Percentiles rank a stretch among this genome's conserved stretches.
These are phyloP conservation scores for Lagopus leucura DNA, from an alignment of 2,113 vertebrate genomes.

Conservation along the genomic window DNA sequence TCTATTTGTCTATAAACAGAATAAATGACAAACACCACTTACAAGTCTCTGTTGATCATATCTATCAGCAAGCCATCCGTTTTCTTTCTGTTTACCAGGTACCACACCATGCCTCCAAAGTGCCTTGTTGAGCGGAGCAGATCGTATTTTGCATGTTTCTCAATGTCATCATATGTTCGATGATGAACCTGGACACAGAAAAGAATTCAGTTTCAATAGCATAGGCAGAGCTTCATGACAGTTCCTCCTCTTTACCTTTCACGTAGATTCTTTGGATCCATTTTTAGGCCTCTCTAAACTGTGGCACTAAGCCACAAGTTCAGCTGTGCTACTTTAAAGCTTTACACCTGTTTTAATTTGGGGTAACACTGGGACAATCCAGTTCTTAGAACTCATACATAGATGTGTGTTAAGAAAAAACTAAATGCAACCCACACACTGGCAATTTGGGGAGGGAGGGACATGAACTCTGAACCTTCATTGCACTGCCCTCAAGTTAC, in stretches of 20 bases:
- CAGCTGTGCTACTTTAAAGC: neutral
- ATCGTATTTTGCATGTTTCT: slow-evolving; percentile 86
- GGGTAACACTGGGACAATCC: neutral
- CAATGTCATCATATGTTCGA: slow-evolving; percentile 88
- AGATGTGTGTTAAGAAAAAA: neutral
- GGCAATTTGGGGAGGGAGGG: neutral
- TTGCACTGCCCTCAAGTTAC: neutral
- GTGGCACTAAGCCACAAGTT: neutral
- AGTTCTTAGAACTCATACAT: neutral
- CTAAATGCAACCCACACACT: neutral
- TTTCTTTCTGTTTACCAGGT: slow-evolving; percentile 82
- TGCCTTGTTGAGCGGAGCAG: slow-evolving; percentile 91
- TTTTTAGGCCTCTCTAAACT: neutral
- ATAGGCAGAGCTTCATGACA: neutral
- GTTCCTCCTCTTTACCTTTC: neutral
- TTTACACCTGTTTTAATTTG: neutral
- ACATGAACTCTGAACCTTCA: neutral
- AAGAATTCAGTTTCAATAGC: neutral
- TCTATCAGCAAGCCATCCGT: slow-evolving; percentile 91
- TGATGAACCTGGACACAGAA: slow-evolving; percentile 81
- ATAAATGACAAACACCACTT: slow-evolving; percentile 66
- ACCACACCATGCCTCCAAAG: slow-evolving; percentile 94
- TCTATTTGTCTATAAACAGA: neutral
- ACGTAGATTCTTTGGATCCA: neutral
- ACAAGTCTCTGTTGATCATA: slow-evolving; percentile 92